These are phyloP conservation scores for Aspidiotus destructor DNA, from an alignment of 2,888 invertebrate genomes.

Conservation along the genomic window DNA sequence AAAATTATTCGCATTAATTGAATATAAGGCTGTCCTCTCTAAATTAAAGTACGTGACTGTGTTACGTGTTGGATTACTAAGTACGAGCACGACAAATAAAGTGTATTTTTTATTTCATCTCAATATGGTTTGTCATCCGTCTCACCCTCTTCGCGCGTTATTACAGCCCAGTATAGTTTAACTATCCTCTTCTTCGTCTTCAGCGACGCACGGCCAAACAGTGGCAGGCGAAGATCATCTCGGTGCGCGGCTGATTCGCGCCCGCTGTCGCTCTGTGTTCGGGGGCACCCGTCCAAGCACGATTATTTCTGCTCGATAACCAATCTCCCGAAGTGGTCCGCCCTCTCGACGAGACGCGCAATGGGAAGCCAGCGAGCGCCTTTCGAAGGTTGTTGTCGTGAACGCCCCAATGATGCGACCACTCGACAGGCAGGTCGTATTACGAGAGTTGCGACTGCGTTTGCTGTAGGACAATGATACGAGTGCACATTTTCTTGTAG, in stretches of 20 bases:
- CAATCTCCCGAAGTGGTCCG: conserved; percentile 11
- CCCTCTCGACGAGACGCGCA: conserved; percentile 15
- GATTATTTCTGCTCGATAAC: conserved; percentile 18
- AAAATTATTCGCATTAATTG: background rate
- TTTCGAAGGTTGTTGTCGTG: background rate
- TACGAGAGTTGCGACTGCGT: conserved; percentile 15
- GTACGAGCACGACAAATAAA: conserved; percentile 1
- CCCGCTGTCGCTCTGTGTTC: conserved; percentile 6
- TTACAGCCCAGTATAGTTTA: background rate
- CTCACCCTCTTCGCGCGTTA: background rate
- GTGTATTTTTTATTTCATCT: background rate
- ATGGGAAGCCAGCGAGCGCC: conserved; percentile 14
- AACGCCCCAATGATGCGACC: conserved; percentile 18
- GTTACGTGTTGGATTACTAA: background rate
- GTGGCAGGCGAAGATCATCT: background rate
- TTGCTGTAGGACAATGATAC: conserved; percentile 14
- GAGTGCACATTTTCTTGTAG: conserved; percentile 20
- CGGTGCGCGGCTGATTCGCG: conserved; percentile 6
- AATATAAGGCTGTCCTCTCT: background rate
- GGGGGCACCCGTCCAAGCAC: conserved; percentile 12
- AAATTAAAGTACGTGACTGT: conserved; percentile 2
- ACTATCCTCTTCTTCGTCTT: background rate
- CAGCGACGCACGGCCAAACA: background rate
- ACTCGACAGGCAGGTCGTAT: conserved; percentile 10
- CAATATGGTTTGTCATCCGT: conserved; percentile 3